These are phyloP conservation scores for Sylvilagus floridanus DNA, from an alignment of 2,797 vertebrate genomes.

Conservation along the genomic window DNA sequence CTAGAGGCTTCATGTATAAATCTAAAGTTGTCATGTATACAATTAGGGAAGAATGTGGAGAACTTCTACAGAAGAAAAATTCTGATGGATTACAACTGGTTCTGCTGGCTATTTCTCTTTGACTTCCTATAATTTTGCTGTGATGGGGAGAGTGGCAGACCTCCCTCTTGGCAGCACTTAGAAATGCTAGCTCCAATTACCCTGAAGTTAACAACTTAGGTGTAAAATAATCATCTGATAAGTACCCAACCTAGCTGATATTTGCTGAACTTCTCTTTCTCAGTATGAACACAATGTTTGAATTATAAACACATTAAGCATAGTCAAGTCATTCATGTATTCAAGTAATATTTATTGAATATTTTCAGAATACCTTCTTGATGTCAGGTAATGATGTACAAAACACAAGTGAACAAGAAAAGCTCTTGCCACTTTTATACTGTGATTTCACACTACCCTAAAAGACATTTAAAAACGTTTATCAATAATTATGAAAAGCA, in stretches of 20 bases:
- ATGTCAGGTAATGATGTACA: not conserved
- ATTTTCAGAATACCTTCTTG: not conserved
- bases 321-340: not conserved
- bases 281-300: not conserved
- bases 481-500: not conserved
- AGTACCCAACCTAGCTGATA: not conserved
- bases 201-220: not conserved
- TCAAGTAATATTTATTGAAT: not conserved
- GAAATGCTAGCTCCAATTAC: not conserved
- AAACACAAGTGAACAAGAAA: not conserved
- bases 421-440: not conserved
- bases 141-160: not conserved
- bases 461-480: not conserved
- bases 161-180: not conserved
- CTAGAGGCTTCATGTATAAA: not conserved
- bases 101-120: not conserved
- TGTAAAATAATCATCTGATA: not conserved
- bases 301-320: not conserved
- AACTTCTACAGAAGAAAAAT: not conserved
- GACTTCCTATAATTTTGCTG: not conserved
- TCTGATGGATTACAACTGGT: not conserved
- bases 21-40: not conserved
- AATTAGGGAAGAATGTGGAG: not conserved
- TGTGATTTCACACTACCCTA: not conserved
- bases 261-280: not conserved